Evolutionary conservation across 2,113 vertebrate species (phyloP).

Genomic region (Calidris pugnax): DNA sequence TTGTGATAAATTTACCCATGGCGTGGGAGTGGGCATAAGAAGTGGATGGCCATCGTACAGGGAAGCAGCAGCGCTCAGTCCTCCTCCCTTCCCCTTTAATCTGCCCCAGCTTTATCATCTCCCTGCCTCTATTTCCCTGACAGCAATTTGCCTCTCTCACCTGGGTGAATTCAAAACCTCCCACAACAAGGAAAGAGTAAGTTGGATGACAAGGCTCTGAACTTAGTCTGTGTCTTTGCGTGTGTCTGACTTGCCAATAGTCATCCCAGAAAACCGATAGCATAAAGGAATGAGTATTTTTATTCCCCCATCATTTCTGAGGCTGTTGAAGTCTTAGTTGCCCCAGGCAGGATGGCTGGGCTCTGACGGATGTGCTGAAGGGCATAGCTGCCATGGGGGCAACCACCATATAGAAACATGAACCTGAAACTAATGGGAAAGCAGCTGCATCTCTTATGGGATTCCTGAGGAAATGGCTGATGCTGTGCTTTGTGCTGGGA

Average conservation of each 20-base stretch:
- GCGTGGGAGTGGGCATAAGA: background rate
- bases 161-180: background rate
- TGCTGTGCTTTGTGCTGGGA: background rate
- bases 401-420: background rate
- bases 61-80: background rate
- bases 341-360: background rate
- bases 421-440: background rate
- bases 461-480: background rate
- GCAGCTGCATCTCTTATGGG: background rate
- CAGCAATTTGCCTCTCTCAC: background rate
- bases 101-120: background rate
- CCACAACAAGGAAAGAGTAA: background rate
- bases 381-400: background rate
- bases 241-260: background rate
- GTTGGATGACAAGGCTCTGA: background rate
- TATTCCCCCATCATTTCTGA: background rate
- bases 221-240: background rate
- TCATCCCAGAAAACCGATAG: background rate
- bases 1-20: background rate
- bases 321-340: background rate
- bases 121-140: background rate
- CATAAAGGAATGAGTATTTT: background rate
- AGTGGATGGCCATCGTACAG: rapidly evolving
- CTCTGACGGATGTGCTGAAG: background rate
- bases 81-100: background rate